phyloP scores from a whole-genome alignment of 2,888 invertebrate species.

The Mellilla xanthometata region DNA sequence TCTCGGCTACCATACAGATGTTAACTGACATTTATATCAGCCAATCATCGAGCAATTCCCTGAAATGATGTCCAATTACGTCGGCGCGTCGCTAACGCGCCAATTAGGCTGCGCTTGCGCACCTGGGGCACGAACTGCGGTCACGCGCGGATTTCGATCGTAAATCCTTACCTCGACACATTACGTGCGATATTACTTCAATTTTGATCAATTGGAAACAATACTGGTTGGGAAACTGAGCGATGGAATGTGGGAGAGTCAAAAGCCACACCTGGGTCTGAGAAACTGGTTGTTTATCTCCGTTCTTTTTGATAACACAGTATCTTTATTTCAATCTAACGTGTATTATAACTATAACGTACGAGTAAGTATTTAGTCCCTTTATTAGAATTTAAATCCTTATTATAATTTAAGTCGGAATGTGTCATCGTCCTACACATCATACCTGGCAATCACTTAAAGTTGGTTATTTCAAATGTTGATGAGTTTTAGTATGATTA shows the following conservation, averaged over 20 bases:
- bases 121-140: slow-evolving; percentile 73
- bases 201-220: slow-evolving; percentile 41
- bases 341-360: no score
- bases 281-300: background rate
- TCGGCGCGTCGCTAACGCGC: slow-evolving; percentile 68
- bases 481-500: no score
- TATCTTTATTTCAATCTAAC: no score
- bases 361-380: no score
- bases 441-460: no score
- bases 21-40: slow-evolving; percentile 63
- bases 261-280: slow-evolving; percentile 2
- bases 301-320: no score
- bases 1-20: slow-evolving; percentile 44
- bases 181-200: slow-evolving; percentile 45
- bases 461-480: no score
- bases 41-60: slow-evolving; percentile 66
- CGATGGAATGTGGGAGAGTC: slow-evolving; percentile 8
- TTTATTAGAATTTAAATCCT: no score
- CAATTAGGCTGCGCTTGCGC: slow-evolving; percentile 72
- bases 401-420: no score
- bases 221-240: slow-evolving; percentile 9
- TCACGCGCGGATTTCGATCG: slow-evolving; percentile 64
- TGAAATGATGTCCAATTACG: slow-evolving; percentile 75
- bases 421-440: no score
- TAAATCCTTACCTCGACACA: slow-evolving; percentile 56